These are phyloP conservation scores for Chaenocephalus aceratus DNA, from an alignment of 2,113 vertebrate genomes.

Conservation along the genomic window DNA sequence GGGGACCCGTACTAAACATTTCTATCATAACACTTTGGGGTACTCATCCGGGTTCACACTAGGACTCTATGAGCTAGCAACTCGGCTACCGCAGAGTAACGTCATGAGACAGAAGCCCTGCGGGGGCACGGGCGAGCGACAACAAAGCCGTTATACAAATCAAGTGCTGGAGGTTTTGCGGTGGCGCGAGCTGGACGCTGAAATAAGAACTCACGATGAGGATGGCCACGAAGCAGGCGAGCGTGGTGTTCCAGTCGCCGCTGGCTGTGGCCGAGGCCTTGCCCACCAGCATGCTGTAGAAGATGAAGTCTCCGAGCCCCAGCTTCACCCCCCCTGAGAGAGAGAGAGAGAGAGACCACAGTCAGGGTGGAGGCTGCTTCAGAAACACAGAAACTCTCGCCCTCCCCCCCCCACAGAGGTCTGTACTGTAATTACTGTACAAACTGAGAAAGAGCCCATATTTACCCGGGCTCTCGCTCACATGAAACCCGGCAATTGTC, in stretches of 20 bases:
- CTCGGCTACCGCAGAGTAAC: too few species aligned
- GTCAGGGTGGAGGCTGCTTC: constrained; percentile 57
- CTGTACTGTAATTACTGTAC: constrained; percentile 67
- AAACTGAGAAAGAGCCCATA: constrained; percentile 29
- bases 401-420: constrained; percentile 62
- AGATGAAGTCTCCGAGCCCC: constrained; percentile 98
- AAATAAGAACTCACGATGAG: constrained; percentile 89
- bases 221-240: constrained; percentile 99
- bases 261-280: constrained; percentile 98
- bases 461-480: constrained; percentile 55
- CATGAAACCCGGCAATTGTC: constrained; percentile 61
- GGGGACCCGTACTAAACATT: too few species aligned
- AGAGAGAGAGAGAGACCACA: constrained; percentile 40
- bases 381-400: constrained; percentile 66
- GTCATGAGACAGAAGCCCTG: too few species aligned
- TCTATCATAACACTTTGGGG: too few species aligned
- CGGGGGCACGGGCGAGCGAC: too few species aligned
- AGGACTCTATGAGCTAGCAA: too few species aligned
- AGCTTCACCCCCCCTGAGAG: constrained; percentile 95
- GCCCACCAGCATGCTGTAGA: constrained; percentile 98
- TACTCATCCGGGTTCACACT: too few species aligned
- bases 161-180: constrained; percentile 5
- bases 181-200: constrained; percentile 17
- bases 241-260: constrained; percentile 98
- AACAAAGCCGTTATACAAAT: too few species aligned